phyloP scores from a whole-genome alignment of 2,888 invertebrate genomes.

The Blastobasis adustella region DNA sequence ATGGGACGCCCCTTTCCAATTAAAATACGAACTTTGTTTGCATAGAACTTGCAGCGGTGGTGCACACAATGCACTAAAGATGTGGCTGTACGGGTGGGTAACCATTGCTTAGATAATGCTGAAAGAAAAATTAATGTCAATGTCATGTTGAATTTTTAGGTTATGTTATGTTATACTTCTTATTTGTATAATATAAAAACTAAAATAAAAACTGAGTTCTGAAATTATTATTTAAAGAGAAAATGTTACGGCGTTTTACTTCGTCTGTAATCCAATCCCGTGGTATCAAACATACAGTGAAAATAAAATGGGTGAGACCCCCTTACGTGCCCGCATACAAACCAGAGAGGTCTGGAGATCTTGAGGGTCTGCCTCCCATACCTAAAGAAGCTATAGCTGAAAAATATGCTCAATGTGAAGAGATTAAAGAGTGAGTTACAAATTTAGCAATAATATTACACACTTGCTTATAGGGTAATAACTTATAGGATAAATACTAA shows the following conservation, averaged over 20 bases:
- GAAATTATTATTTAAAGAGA: not conserved
- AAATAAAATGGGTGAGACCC: constrained; percentile 87
- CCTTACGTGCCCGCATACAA: constrained; percentile 78
- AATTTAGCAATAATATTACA: no score
- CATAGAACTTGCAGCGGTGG: no score
- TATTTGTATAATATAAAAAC: not conserved
- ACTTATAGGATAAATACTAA: no score
- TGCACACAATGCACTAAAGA: no score
- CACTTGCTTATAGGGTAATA: no score
- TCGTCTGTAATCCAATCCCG: constrained; percentile 56
- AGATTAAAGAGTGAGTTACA: constrained; percentile 78
- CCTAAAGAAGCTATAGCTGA: constrained; percentile 63
- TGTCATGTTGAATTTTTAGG: no score
- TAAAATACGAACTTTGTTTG: no score
- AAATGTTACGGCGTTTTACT: constrained; percentile 49
- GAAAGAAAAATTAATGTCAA: no score
- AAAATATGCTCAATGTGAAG: constrained; percentile 77
- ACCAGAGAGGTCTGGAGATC: constrained; percentile 83
- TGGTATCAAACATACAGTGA: constrained; percentile 79
- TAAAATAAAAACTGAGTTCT: not conserved
- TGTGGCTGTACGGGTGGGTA: no score
- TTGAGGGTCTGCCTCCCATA: constrained; percentile 72
- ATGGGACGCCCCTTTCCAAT: no score
- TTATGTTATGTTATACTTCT: not conserved
- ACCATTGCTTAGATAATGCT: no score